A percentile compares a stretch with the other conserved stretches of the same genome.
Evolutionary conservation across 2,888 invertebrate species (phyloP).

Genomic region (Oeneis ivallda): DNA sequence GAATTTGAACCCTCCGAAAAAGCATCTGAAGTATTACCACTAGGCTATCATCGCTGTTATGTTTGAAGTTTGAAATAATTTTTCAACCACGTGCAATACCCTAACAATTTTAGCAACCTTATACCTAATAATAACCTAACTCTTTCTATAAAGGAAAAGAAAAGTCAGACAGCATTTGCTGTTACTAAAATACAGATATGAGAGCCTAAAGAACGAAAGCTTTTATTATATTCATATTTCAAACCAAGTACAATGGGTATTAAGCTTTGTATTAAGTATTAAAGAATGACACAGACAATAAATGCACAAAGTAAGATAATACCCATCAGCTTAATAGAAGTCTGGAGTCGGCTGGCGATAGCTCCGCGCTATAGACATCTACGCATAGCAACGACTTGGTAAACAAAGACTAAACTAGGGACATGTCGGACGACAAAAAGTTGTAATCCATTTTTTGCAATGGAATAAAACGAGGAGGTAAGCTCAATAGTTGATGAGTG

Average conservation of each 20-base stretch:
- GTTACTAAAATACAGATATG: not conserved
- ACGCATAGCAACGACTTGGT: not conserved
- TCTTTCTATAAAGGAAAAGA: no score
- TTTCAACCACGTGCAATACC: no score
- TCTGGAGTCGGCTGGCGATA: slow-evolving; percentile 32
- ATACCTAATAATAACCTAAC: no score
- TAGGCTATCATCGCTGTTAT: no score
- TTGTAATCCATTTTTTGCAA: not conserved
- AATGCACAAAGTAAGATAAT: slow-evolving; percentile 37
- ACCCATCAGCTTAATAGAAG: slow-evolving; percentile 40
- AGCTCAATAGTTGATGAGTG: not conserved
- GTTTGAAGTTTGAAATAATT: no score
- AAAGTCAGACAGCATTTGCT: not conserved
- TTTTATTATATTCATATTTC: slow-evolving; percentile 6
- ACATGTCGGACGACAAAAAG: slow-evolving; percentile 1
- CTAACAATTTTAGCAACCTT: no score
- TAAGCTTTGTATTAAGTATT: no score
- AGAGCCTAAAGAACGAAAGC: not conserved
- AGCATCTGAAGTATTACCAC: no score
- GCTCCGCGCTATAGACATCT: slow-evolving; percentile 33
- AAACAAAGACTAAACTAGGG: not conserved
- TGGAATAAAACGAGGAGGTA: not conserved
- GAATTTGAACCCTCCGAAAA: no score
- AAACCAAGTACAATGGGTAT: slow-evolving; percentile 5
- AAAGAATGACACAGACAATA: slow-evolving; percentile 23